Base-by-base conservation (phyloP, 2,113 vertebrate genomes). In the Otus sunia region DNA sequence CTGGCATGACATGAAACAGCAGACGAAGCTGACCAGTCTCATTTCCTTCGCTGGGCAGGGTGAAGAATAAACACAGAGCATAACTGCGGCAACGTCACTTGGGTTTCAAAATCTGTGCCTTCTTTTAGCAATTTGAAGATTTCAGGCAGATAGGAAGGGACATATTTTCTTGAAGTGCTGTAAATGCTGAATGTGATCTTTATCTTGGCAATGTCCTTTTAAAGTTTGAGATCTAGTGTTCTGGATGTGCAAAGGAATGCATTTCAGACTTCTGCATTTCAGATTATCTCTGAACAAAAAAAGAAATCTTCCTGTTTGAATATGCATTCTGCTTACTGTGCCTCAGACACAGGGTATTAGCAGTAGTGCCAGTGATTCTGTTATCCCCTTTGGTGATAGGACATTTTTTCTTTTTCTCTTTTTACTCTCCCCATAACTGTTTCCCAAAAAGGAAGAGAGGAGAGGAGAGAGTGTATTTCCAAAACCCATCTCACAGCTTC, bases 401-500 rank as follows among this genome's bases (percentile, higher is more conserved):
- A 85, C 23, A 23, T 58, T 81, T 87, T 84, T 88, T 88, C 30
- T 86, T 67, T 94, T 86, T 71, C 45, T 77, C 32, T 93, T 91
- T 79, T 81, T 59, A 53, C 26, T 32, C 21, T 82, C 71, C 26
- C 58, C 41, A 71, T 50, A 84, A 91, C 45, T 58, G 15, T 71
- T 92, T 82, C 66, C 39, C 21, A 18, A 89, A 87, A 96, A 90
- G 3, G 47, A 87, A 74, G 58, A 87, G 25, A 7, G 53, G 17
- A 45, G 59, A 95, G 19, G 67, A 74, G 59, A 95, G 45, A 2
- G 12, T 78, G 49, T 94, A 96, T 96, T 98, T 98, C 96, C 96
- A 96, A 98, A 97, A 97, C 94, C 81, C 59, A 92, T 92, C 96
- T 97, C 50, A 16, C 91, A 96, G 92, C 30, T 71, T 88, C 82